Base-by-base conservation (phyloP, 2,797 vertebrate species). In the Sternotherus odoratus region DNA sequence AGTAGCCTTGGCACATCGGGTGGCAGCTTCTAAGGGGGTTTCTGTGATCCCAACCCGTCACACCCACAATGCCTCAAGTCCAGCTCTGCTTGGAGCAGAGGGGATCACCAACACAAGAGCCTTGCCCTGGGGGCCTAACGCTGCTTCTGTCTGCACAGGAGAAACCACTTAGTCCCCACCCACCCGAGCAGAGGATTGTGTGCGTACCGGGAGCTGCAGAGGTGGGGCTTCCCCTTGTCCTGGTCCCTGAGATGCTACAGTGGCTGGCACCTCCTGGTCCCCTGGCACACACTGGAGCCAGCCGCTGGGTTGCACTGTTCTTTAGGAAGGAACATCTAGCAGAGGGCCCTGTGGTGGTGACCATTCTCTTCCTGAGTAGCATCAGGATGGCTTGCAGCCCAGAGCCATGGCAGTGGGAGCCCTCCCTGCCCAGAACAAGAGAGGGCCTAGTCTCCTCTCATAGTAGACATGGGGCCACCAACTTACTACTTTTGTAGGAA, bases 341-440 rank as follows among this genome's bases (percentile, higher is more conserved):
- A 66, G 16, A 87, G 33, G 6, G 12, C 28, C 12, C 13, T 50
- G 72, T 17, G n/a, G 7, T 4, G 43, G 21, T 56, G 26, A 10
- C 4, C 51, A 66, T 46, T 24, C 33, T 75, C 10, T n/a, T 50
- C 39, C 39, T 15, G 5, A 1, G 0, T 3, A 6, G 33, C 66
- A 87, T 23, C 78, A 48, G 30, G 3, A 6, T 3, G 5, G 1
- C 48, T 39, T 8, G 4, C 66, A 39, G 54, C 46, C 48, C 54
- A 24, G 12, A 0, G 0, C 54, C 0, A 0, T 43, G 78, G 60
- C 54, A 51, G 0, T 1, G 75, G n/a, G 30, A 50, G 51, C 53
- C 49, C 21, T 26, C 75, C 53, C 24, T 26, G 74, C 86, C 39
- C 36, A 33, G 48, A 81, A 43, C 51, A 8, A 28, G 48, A 4